Evolutionary conservation across 2,888 invertebrate genomes (phyloP).

Genomic region (Bruchidius siliquastri): DNA sequence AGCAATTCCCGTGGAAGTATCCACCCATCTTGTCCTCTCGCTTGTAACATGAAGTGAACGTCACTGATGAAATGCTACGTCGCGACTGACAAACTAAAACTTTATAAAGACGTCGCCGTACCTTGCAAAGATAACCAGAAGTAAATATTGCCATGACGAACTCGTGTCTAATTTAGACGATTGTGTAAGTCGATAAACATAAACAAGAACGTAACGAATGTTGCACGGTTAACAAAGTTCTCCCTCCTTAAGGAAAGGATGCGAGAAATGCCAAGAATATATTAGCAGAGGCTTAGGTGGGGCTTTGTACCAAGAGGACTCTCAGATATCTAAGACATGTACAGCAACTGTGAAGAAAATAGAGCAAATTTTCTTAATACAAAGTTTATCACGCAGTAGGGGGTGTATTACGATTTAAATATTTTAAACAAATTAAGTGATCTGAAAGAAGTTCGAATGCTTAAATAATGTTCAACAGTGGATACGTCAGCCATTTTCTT

Average conservation of each 20-base stretch:
- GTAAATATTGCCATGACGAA: background rate
- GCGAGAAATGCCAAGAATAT: constrained; percentile 43
- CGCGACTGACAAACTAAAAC: background rate
- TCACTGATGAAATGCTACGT: background rate
- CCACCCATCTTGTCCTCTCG: too few relatives aligned
- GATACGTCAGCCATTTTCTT: too few relatives aligned
- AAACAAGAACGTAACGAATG: constrained; percentile 28
- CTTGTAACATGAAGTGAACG: background rate
- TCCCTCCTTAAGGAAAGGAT: constrained; percentile 24
- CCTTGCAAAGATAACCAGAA: background rate
- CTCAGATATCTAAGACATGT: too few relatives aligned
- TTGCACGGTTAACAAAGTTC: constrained; percentile 33
- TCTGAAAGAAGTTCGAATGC: too few relatives aligned
- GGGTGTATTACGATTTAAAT: too few relatives aligned
- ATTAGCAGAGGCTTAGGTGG: constrained; percentile 37
- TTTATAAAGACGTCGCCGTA: background rate
- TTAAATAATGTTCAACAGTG: too few relatives aligned
- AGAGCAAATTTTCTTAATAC: too few relatives aligned
- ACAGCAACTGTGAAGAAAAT: too few relatives aligned
- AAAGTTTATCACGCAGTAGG: too few relatives aligned
- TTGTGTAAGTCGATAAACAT: constrained; percentile 30
- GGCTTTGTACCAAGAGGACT: background rate
- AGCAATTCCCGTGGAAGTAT: too few relatives aligned
- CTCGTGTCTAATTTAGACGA: constrained; percentile 22
- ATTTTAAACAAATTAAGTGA: too few relatives aligned